These are phyloP conservation scores for Propsilocerus akamusi DNA, from an alignment of 1,140 invertebrate species.

Conservation along the genomic window DNA sequence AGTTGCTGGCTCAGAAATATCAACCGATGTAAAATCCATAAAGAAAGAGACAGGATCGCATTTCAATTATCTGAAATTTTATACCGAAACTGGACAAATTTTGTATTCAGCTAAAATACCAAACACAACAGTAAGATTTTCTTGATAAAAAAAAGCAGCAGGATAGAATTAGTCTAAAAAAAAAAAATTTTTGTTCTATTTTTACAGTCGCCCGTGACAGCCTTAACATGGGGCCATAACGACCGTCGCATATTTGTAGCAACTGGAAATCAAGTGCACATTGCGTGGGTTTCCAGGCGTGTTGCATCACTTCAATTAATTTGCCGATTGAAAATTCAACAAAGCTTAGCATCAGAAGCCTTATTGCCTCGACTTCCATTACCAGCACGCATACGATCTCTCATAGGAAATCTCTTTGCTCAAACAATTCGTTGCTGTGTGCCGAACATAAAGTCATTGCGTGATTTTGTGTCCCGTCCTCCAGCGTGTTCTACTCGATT, in stretches of 20 bases:
- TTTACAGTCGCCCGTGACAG: conserved; percentile 62
- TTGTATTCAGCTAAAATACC: conserved; percentile 60
- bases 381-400: conserved; percentile 63
- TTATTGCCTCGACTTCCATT: conserved; percentile 54
- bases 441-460: conserved; percentile 67
- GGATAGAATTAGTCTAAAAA: not conserved
- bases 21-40: conserved; percentile 14
- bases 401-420: conserved; percentile 76
- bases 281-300: conserved; percentile 78
- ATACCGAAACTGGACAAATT: conserved; percentile 51
- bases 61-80: conserved; percentile 43
- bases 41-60: conserved; percentile 15
- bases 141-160: not conserved
- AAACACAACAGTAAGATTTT: conserved; percentile 25
- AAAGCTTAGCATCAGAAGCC: conserved; percentile 37
- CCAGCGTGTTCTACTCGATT: conserved; percentile 65
- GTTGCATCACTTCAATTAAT: conserved; percentile 80
- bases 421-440: conserved; percentile 94
- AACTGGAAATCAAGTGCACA: conserved; percentile 72
- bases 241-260: conserved; percentile 86
- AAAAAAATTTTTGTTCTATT: conserved; percentile 6
- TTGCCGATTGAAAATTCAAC: conserved; percentile 50
- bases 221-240: conserved; percentile 95
- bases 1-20: conserved; percentile 62
- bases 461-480: conserved; percentile 85